These are phyloP conservation scores for Cosmia trapezina DNA, from an alignment of 2,888 invertebrate species.

Conservation along the genomic window DNA sequence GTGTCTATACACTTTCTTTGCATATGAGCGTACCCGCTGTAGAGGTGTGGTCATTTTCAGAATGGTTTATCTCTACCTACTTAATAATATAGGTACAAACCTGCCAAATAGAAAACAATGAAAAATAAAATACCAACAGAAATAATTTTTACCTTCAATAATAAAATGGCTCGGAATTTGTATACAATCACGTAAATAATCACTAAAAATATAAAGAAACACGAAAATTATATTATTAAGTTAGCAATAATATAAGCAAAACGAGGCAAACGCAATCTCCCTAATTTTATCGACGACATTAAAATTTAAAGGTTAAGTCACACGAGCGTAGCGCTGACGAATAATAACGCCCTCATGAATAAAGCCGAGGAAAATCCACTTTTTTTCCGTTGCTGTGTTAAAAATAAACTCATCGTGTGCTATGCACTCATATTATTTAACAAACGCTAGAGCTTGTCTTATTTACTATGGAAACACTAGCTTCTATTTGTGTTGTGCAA, in stretches of 20 bases:
- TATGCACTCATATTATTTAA: slow-evolving; percentile 2
- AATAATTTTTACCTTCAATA: background rate
- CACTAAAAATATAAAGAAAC: slow-evolving; percentile 6
- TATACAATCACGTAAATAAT: background rate
- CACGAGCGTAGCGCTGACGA: slow-evolving; percentile 8
- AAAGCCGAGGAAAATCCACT: slow-evolving; percentile 1
- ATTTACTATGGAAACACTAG: background rate
- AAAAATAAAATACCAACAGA: background rate
- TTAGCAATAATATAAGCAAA: slow-evolving; percentile 29
- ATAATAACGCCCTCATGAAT: slow-evolving; percentile 35
- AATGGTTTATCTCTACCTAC: too few relatives aligned
- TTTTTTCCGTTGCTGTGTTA: slow-evolving; percentile 8
- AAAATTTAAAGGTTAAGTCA: slow-evolving; percentile 46
- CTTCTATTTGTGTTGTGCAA: background rate
- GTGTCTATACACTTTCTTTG: too few relatives aligned
- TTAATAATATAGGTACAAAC: background rate
- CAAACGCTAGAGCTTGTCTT: slow-evolving; percentile 7
- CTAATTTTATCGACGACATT: slow-evolving; percentile 54
- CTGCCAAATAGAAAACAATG: background rate
- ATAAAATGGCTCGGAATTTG: background rate
- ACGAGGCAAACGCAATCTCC: slow-evolving; percentile 43
- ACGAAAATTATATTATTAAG: slow-evolving; percentile 33
- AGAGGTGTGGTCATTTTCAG: too few relatives aligned
- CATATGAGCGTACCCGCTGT: too few relatives aligned
- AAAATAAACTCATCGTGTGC: slow-evolving; percentile 20